Evolutionary conservation across 2,797 vertebrate species (phyloP).

Genomic region (Bradypodion pumilum): DNA sequence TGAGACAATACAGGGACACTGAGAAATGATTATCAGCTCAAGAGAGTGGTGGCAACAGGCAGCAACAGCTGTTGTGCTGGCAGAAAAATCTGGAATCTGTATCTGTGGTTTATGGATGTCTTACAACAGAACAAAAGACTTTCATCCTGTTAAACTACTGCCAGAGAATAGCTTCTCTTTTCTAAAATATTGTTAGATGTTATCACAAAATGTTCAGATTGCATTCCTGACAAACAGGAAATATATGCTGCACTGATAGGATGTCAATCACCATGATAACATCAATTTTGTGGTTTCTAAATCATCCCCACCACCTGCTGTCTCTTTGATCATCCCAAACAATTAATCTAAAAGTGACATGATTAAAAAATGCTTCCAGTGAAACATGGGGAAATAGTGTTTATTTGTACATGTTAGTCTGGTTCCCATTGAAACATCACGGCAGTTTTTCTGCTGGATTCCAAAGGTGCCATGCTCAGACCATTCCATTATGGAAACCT

Average conservation of each 20-base stretch:
- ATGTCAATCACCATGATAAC: constrained; percentile 81
- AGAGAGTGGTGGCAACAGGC: constrained; percentile 23
- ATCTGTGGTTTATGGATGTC: constrained; percentile 69
- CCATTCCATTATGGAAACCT: constrained; percentile 1
- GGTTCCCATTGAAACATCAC: constrained; percentile 23
- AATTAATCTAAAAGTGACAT: constrained; percentile 80
- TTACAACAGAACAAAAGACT: constrained; percentile 71
- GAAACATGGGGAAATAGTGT: constrained; percentile 57
- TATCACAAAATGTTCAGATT: constrained; percentile 77
- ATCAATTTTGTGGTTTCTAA: constrained; percentile 82
- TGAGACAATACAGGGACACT: neutral
- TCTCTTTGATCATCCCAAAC: constrained; percentile 82
- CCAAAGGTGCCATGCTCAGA: constrained; percentile 24
- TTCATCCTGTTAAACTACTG: constrained; percentile 70
- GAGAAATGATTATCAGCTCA: constrained; percentile 14
- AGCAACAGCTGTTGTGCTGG: constrained; percentile 54
- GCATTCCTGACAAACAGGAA: constrained; percentile 82
- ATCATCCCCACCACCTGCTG: constrained; percentile 80
- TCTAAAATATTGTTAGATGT: constrained; percentile 79
- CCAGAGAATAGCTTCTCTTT: constrained; percentile 72
- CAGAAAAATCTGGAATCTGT: constrained; percentile 54
- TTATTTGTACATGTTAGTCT: constrained; percentile 51
- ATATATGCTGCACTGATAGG: constrained; percentile 75
- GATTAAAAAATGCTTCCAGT: constrained; percentile 77
- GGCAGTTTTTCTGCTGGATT: constrained; percentile 29